These are phyloP conservation scores for Ctenochaetus hawaiiensis DNA, from an alignment of 2,797 vertebrate genomes.

Conservation along the genomic window DNA sequence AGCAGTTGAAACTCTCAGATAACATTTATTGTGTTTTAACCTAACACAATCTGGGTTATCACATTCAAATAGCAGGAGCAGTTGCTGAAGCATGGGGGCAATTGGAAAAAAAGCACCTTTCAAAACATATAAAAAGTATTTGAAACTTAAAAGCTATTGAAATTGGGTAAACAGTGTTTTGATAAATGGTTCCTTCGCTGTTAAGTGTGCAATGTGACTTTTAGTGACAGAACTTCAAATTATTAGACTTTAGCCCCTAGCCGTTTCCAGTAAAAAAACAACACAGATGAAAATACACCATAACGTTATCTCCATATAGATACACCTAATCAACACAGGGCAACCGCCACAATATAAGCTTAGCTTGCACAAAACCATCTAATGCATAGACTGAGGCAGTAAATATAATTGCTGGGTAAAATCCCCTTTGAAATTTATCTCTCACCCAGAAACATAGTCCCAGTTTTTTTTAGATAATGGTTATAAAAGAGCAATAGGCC, in stretches of 20 bases:
- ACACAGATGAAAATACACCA: not conserved
- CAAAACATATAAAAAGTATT: not conserved
- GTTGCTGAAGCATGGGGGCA: not conserved
- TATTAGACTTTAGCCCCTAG: not conserved
- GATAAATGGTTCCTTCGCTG: not conserved
- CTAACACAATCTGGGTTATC: slow-evolving; percentile 8
- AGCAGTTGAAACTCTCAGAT: slow-evolving; percentile 47
- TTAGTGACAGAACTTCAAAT: not conserved
- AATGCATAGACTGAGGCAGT: slow-evolving; percentile 15
- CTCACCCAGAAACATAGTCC: not conserved
- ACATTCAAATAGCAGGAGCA: slow-evolving; percentile 48
- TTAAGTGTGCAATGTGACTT: not conserved
- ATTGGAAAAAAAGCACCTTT: not conserved
- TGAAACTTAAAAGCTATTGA: not conserved
- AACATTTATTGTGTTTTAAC: slow-evolving; percentile 48
- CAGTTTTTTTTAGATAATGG: slow-evolving; percentile 23
- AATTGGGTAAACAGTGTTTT: no score
- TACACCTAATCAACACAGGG: slow-evolving; percentile 6
- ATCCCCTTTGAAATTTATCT: not conserved
- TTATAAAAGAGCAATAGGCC: slow-evolving; percentile 23
- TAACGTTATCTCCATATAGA: slow-evolving; percentile 8
- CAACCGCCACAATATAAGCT: not conserved
- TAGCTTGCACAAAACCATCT: not conserved
- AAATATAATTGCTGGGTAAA: slow-evolving; percentile 7
- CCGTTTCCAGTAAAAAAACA: not conserved